Conservation (phyloP, 64 coral and sea anemone species). For the Stichodactyla helianthus region DNA sequence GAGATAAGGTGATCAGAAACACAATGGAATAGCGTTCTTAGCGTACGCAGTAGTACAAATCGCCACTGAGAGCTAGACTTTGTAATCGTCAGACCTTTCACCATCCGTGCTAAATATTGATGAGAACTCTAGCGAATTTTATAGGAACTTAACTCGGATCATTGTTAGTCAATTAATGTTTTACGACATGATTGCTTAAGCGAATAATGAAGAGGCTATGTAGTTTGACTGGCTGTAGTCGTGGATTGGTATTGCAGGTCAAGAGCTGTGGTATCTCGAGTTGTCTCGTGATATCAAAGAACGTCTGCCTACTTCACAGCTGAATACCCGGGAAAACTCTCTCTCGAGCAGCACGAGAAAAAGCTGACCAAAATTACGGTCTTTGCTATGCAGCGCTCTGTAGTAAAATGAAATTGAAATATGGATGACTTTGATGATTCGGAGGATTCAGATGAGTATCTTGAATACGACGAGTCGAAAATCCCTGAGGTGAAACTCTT, state of each 20-base stretch:
- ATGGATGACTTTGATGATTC: neutral
- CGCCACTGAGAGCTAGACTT: neutral
- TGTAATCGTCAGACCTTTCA: neutral
- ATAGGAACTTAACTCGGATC: neutral
- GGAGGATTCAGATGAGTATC: neutral
- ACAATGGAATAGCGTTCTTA: neutral
- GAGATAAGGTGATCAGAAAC: neutral
- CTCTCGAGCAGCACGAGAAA: neutral
- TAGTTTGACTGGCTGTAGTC: neutral
- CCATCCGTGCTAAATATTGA: neutral
- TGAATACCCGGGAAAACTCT: neutral
- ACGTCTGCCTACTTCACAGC: neutral
- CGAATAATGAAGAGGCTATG: neutral
- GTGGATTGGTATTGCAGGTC: neutral
- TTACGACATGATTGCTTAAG: conserved; percentile 11
- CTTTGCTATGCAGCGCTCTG: neutral
- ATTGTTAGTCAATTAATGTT: neutral
- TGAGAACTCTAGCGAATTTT: neutral
- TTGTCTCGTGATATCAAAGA: neutral
- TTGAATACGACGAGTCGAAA: conserved; percentile 16
- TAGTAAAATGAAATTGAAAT: neutral
- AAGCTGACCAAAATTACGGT: neutral
- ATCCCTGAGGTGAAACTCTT: conserved; percentile 65
- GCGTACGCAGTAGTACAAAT: neutral
- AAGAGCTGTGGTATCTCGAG: neutral